These are phyloP conservation scores for Anoplopoma fimbria DNA, from an alignment of 2,113 vertebrate genomes.

Conservation along the genomic window DNA sequence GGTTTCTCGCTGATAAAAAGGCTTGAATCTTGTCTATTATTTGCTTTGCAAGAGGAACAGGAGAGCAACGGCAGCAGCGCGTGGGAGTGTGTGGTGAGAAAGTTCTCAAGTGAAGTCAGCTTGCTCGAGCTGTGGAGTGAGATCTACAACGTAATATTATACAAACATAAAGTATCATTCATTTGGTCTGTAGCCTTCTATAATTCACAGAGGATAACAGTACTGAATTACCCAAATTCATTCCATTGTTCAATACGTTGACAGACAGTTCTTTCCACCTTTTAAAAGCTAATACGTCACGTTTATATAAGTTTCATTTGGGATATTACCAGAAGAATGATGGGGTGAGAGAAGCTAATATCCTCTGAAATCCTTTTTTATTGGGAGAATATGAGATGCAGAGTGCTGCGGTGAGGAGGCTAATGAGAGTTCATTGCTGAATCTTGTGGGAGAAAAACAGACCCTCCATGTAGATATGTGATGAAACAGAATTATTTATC, in stretches of 20 bases:
- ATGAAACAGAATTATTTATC: slow-evolving; percentile 76
- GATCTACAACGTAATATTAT: slow-evolving; percentile 35
- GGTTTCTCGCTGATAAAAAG: slow-evolving; percentile 41
- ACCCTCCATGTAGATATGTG: slow-evolving; percentile 53
- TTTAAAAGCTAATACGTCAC: slow-evolving; percentile 34
- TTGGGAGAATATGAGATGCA: slow-evolving; percentile 66
- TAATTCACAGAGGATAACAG: not conserved
- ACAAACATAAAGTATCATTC: not conserved
- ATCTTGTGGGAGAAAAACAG: slow-evolving; percentile 19
- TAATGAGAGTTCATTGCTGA: slow-evolving; percentile 72
- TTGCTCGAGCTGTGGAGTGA: slow-evolving; percentile 37
- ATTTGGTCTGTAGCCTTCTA: slow-evolving; percentile 6
- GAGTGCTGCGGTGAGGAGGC: slow-evolving; percentile 59
- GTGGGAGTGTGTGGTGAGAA: slow-evolving; percentile 66
- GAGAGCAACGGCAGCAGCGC: slow-evolving; percentile 47
- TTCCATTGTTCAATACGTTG: slow-evolving; percentile 7
- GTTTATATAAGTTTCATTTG: slow-evolving; percentile 49
- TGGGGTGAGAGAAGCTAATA: slow-evolving; percentile 63
- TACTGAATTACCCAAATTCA: not conserved
- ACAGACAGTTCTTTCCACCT: not conserved
- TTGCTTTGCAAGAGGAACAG: slow-evolving; percentile 27
- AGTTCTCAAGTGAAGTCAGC: slow-evolving; percentile 55
- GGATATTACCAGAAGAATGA: slow-evolving; percentile 44
- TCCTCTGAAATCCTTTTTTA: slow-evolving; percentile 69
- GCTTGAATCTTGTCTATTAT: slow-evolving; percentile 42